Percentiles rank a stretch among this genome's conserved stretches.
Evolutionary conservation across 2,797 vertebrate species (phyloP).

Genomic region (Pseudochirops corinnae): DNA sequence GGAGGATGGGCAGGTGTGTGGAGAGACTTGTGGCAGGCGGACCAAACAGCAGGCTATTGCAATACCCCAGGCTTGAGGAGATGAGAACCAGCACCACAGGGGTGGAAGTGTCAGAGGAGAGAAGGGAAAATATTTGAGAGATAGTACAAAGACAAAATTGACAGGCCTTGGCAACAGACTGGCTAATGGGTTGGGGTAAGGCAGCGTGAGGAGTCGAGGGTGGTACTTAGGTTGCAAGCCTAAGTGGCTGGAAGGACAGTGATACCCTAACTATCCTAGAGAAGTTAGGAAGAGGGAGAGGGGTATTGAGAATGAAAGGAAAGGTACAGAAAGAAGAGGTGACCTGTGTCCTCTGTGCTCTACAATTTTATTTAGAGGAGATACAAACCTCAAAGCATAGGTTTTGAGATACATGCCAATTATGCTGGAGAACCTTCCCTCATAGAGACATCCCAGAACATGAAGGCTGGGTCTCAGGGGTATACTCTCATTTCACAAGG

Average conservation of each 20-base stretch:
- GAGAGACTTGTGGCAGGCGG: neutral
- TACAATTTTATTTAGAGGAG: neutral
- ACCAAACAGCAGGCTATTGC: neutral
- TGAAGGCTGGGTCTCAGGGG: neutral
- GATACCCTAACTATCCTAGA: neutral
- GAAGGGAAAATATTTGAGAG: neutral
- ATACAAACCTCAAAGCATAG: neutral
- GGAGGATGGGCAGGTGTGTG: neutral
- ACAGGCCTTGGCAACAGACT: neutral
- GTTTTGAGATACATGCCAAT: neutral
- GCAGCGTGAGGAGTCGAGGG: neutral
- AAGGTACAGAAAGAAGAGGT: neutral
- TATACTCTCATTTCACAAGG: neutral
- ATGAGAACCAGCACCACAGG: neutral
- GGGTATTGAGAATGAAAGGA: neutral
- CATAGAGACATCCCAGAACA: conserved; percentile 15
- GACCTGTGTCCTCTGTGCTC: neutral
- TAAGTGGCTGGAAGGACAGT: neutral
- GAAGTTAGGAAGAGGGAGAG: neutral
- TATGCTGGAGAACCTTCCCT: neutral
- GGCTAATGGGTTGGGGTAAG: neutral
- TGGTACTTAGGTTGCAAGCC: neutral
- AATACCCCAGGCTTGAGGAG: neutral
- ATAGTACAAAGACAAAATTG: neutral
- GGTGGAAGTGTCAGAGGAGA: neutral